These are phyloP conservation scores for Epizoanthus fatuus DNA, from an alignment of 92 coral and sea anemone genomes.

Conservation along the genomic window DNA sequence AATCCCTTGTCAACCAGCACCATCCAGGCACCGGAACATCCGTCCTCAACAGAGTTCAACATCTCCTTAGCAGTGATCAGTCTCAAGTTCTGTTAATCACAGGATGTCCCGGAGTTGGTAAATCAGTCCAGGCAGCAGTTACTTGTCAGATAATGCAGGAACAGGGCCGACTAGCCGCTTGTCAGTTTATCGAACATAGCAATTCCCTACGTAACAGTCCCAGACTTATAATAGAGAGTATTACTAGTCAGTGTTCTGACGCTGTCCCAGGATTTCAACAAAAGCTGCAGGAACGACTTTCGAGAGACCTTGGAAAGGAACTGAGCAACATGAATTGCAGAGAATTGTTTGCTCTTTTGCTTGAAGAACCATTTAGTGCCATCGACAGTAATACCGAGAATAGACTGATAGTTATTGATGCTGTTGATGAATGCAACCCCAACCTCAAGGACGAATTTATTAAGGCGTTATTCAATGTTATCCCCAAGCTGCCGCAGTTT, in stretches of 20 bases:
- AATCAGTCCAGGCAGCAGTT: constrained; percentile 67
- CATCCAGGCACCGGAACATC: constrained; percentile 61
- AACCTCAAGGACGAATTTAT: constrained; percentile 47
- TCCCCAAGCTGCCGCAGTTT: constrained; percentile 64
- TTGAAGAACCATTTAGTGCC: constrained; percentile 64
- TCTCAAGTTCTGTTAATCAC: constrained; percentile 55
- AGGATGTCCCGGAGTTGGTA: constrained; percentile 75
- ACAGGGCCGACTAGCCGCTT: constrained; percentile 38
- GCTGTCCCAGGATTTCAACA: constrained; percentile 58
- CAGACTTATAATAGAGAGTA: constrained; percentile 55
- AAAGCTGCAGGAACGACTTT: constrained; percentile 50
- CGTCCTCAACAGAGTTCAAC: constrained; percentile 54
- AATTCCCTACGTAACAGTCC: constrained; percentile 56
- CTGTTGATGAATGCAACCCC: constrained; percentile 67
- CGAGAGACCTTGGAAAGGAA: constrained; percentile 18
- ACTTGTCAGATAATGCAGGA: constrained; percentile 54
- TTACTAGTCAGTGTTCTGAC: constrained; percentile 61
- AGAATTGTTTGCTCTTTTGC: constrained; percentile 57
- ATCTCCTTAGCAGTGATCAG: constrained; percentile 36
- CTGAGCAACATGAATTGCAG: constrained; percentile 38
- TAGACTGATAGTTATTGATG: constrained; percentile 64
- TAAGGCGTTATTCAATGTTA: constrained; percentile 32
- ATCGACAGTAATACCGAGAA: constrained; percentile 46
- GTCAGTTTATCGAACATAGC: constrained; percentile 62
- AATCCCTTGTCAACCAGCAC: constrained; percentile 16